Conservation (phyloP, 2,888 invertebrate species). For the Heteromyza rotundicornis region DNA sequence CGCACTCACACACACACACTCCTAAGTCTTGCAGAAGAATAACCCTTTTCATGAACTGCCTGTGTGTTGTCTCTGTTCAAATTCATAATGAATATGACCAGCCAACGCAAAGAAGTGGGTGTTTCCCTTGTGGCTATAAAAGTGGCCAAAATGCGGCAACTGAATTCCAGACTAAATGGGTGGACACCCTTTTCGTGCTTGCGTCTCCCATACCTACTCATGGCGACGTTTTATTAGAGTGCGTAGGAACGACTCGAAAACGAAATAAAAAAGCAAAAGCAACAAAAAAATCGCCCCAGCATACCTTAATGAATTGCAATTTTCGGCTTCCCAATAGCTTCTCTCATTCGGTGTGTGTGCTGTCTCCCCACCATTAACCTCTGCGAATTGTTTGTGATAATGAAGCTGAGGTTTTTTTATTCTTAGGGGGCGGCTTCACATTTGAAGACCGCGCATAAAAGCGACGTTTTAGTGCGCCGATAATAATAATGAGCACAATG, state of each 20-base stretch:
- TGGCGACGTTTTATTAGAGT: slow-evolving; percentile 2
- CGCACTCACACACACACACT: too few relatives aligned
- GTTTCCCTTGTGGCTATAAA: slow-evolving; percentile 58
- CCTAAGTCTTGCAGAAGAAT: not conserved
- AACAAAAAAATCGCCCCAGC: slow-evolving; percentile 30
- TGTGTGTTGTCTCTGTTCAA: not conserved
- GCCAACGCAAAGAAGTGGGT: slow-evolving; percentile 51
- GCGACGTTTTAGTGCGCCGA: not conserved
- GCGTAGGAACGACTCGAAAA: not conserved
- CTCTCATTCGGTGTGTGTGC: not conserved
- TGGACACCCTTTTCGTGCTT: slow-evolving; percentile 38
- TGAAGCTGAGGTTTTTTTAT: slow-evolving; percentile 3
- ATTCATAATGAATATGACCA: slow-evolving; percentile 42
- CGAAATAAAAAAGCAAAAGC: not conserved
- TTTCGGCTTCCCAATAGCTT: slow-evolving; percentile 17
- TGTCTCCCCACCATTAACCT: not conserved
- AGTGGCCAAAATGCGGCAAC: slow-evolving; percentile 53
- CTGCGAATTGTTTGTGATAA: slow-evolving; percentile 1
- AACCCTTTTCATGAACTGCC: slow-evolving; percentile 2
- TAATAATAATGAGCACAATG: not conserved
- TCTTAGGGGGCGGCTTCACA: slow-evolving; percentile 5
- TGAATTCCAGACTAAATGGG: slow-evolving; percentile 49
- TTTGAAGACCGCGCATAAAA: slow-evolving; percentile 4
- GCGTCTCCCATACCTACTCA: not conserved
- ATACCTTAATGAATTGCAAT: slow-evolving; percentile 37